These are phyloP conservation scores for Scyliorhinus canicula DNA, from an alignment of 2,797 vertebrate species.

Conservation along the genomic window DNA sequence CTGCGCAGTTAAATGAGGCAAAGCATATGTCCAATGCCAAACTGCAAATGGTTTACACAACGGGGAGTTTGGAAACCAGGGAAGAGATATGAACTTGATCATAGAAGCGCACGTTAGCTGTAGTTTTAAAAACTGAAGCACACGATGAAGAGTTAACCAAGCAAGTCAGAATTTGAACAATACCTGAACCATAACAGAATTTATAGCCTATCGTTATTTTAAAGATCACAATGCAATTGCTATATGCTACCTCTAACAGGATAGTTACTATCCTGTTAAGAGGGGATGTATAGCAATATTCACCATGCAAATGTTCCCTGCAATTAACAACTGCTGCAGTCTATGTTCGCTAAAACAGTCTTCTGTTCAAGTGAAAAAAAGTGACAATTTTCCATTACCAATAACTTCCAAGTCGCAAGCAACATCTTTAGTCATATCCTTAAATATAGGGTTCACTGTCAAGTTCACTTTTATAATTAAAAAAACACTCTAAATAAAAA, in stretches of 20 bases:
- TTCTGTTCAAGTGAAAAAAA: not conserved
- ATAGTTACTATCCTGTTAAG: not conserved
- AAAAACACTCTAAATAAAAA: not conserved
- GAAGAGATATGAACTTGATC: conserved; percentile 1
- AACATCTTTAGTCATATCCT: not conserved
- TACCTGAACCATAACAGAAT: not conserved
- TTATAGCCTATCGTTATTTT: not conserved
- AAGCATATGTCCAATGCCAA: not conserved
- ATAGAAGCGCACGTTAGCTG: not conserved
- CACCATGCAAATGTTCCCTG: not conserved
- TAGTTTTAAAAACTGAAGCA: not conserved
- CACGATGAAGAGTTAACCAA: not conserved
- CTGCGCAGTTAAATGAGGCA: conserved; percentile 3
- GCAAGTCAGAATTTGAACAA: not conserved
- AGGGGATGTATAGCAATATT: not conserved
- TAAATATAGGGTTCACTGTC: not conserved
- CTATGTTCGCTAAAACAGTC: not conserved
- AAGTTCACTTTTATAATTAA: not conserved
- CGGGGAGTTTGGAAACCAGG: not conserved
- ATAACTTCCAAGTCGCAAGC: not conserved
- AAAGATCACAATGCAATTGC: not conserved
- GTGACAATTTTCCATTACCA: not conserved
- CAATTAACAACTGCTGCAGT: not conserved
- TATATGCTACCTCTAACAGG: not conserved
- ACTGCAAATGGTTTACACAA: conserved; percentile 1